Evolutionary conservation across 92 coral and sea anemone genomes (phyloP).

Genomic region (Palythoa grandiflora): DNA sequence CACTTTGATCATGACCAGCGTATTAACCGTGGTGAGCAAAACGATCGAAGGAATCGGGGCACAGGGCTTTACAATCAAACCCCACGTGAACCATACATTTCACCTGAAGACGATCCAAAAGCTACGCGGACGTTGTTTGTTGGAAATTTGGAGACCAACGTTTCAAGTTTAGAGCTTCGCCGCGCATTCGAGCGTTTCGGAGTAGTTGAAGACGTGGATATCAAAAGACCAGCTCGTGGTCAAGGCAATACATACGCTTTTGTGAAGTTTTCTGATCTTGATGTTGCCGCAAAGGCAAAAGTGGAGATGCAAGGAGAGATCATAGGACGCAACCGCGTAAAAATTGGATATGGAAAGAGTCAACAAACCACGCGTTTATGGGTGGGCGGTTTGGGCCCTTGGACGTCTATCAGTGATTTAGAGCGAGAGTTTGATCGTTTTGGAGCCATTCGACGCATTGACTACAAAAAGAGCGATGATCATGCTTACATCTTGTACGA

Average conservation of each 20-base stretch:
- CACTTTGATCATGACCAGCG: conserved; percentile 76
- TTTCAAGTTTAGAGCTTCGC: conserved; percentile 94
- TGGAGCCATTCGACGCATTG: conserved; percentile 98
- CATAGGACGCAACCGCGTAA: conserved; percentile 96
- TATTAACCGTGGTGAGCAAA: conserved; percentile 77
- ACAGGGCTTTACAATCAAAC: conserved; percentile 69
- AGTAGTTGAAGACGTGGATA: conserved; percentile 96
- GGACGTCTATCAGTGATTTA: conserved; percentile 95
- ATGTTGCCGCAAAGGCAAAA: conserved; percentile 97
- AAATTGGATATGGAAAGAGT: conserved; percentile 99
- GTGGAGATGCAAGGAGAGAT: conserved; percentile 95
- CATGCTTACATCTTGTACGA: conserved; percentile 99
- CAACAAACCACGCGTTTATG: conserved; percentile 99
- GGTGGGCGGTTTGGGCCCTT: conserved; percentile 99
- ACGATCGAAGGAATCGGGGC: conserved; percentile 71
- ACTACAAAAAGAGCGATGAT: conserved; percentile 95
- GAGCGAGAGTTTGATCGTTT: conserved; percentile 99
- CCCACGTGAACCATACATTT: conserved; percentile 71
- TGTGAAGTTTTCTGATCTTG: conserved; percentile 99
- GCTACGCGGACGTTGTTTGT: conserved; percentile 98
- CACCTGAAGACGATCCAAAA: conserved; percentile 98
- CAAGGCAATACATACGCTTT: conserved; percentile 99
- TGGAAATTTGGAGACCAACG: conserved; percentile 97
- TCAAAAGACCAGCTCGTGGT: conserved; percentile 98
- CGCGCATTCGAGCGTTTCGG: conserved; percentile 99